phyloP scores from a whole-genome alignment of 2,888 invertebrate species.

The Xanthia togata region DNA sequence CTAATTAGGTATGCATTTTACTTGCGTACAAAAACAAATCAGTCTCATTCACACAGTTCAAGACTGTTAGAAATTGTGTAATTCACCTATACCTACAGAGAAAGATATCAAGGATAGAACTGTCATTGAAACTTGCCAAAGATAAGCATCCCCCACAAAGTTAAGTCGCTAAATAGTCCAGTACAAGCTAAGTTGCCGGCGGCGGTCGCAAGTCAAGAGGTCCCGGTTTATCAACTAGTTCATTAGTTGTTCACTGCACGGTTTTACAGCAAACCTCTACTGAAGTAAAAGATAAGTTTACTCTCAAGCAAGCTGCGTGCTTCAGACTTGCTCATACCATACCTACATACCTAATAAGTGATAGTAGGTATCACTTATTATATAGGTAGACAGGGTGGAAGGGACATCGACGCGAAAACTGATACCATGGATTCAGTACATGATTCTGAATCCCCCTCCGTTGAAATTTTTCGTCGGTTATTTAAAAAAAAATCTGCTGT shows the following conservation, averaged over 20 bases:
- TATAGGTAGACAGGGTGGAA: too few species aligned
- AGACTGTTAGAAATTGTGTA: background rate
- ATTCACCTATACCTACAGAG: background rate
- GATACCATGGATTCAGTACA: too few species aligned
- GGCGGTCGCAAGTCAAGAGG: slow-evolving; percentile 51
- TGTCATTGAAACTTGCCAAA: slow-evolving; percentile 64
- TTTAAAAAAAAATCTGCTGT: too few species aligned
- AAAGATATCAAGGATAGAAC: slow-evolving; percentile 27
- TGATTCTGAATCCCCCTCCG: too few species aligned
- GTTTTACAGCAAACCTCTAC: slow-evolving; percentile 3
- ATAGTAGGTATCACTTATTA: too few species aligned
- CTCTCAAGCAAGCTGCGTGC: background rate
- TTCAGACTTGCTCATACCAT: background rate
- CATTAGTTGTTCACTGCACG: slow-evolving; percentile 27
- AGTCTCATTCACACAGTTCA: background rate
- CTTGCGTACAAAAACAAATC: background rate
- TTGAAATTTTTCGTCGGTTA: too few species aligned
- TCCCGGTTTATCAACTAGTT: slow-evolving; percentile 37
- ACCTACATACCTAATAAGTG: background rate
- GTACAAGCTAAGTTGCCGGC: slow-evolving; percentile 48
- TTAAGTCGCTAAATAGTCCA: slow-evolving; percentile 65
- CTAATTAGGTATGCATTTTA: background rate
- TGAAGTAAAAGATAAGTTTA: background rate
- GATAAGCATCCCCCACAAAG: slow-evolving; percentile 67
- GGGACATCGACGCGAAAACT: too few species aligned